Percentiles rank a stretch among this genome's conserved stretches.
These are phyloP conservation scores for Cavia aperea DNA, from an alignment of 2,113 vertebrate genomes.

Conservation along the genomic window DNA sequence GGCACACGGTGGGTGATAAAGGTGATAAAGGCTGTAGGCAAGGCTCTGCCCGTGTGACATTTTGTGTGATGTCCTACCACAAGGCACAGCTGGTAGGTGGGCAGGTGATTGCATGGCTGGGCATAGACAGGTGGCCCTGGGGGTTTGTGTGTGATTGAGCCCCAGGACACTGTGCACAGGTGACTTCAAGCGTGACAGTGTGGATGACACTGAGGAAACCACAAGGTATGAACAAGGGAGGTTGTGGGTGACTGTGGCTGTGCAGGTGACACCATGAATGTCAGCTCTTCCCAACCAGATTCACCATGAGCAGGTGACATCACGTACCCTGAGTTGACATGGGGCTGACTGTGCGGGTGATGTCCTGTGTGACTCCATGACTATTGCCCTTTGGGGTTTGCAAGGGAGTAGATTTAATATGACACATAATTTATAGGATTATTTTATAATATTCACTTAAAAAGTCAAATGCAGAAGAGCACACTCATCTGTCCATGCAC, in stretches of 20 bases:
- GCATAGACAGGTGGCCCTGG: neutral
- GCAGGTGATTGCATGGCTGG: neutral
- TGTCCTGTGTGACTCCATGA: neutral
- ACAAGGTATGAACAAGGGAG: neutral
- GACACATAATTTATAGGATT: neutral
- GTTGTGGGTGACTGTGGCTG: neutral
- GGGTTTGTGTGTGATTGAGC: neutral
- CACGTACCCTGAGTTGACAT: neutral
- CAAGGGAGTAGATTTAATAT: neutral
- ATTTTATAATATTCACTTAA: neutral
- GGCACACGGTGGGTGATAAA: accelerated
- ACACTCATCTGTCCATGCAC: neutral
- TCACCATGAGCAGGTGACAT: neutral
- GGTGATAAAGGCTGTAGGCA: neutral
- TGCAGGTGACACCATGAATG: neutral
- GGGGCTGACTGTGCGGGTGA: neutral
- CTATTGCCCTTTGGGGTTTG: neutral
- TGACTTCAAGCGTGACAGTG: neutral
- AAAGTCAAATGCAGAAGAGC: neutral
- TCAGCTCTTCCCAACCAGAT: neutral
- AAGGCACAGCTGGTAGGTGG: no score
- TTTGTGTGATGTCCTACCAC: neutral
- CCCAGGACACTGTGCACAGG: neutral
- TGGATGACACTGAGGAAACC: neutral
- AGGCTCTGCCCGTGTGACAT: neutral